Evolutionary conservation across 2,888 invertebrate genomes (phyloP), one percentile per base, ranked within the genome.

Genomic region (Bedellia somnulentella): DNA sequence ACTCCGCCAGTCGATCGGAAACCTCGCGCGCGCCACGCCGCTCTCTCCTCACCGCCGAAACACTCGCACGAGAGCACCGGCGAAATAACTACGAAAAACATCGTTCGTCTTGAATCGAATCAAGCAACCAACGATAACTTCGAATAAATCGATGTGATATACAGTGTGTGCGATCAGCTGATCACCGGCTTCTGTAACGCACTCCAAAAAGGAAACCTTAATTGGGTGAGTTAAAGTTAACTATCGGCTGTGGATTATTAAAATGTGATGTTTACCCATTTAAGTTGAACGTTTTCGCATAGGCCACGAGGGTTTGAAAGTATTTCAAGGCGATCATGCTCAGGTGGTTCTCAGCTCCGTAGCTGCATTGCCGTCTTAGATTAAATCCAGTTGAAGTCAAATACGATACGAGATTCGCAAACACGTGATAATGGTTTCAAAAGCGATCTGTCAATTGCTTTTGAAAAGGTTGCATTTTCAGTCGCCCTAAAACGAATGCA

Each of bases 301-400:
- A 62, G 57, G 61, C 58, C 58, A 59, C 57, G 55, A 58, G 50
- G 44, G 58, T 61, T 70, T 47, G 73, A 75, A 75, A 75, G 75
- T 73, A 70, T 75, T 75, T 64, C 75, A 75, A 75, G 75, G 75
- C 58, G 57, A 70, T 63, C 70, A 41, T 32, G 35, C 32, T 31
- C 30, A 26, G 31, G 31, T 64, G 66, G 53, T 49, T 53, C 57
- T 55, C 44, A 45, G 47, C 49, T 46, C 44, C n/a, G n/a, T n/a
- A n/a, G n/a, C n/a, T n/a, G n/a, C n/a, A n/a, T n/a, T n/a, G n/a
- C n/a, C n/a, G n/a, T n/a, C n/a, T n/a, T n/a, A n/a, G n/a, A n/a
- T n/a, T n/a, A n/a, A n/a, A n/a, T n/a, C n/a, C n/a, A n/a, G n/a
- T n/a, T n/a, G n/a, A n/a, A n/a, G n/a, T n/a, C n/a, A n/a, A n/a